A percentile compares a stretch with the other conserved stretches of the same genome.
These are phyloP conservation scores for Atopsyche davidsoni DNA, from an alignment of 1,140 invertebrate species.

Conservation along the genomic window DNA sequence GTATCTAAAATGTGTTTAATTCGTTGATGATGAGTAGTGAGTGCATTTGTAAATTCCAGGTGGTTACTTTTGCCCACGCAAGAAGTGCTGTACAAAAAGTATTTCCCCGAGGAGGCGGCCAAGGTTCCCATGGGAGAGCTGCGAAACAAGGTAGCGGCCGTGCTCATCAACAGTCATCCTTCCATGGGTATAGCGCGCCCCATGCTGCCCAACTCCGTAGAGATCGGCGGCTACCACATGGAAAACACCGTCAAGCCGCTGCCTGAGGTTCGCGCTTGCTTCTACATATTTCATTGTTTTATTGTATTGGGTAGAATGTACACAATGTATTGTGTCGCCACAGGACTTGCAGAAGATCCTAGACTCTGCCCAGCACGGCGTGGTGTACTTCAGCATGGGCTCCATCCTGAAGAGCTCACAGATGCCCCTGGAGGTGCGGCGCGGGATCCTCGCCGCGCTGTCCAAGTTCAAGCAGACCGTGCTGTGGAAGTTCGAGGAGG, in stretches of 20 bases:
- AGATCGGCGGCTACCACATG: conserved; percentile 26
- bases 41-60: too few species aligned
- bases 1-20: too few species aligned
- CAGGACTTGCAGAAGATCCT: conserved; percentile 49
- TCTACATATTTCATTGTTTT: too few species aligned
- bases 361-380: conserved; percentile 50
- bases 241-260: too few species aligned
- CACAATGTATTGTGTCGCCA: too few species aligned
- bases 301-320: too few species aligned
- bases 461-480: conserved; percentile 52
- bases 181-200: conserved; percentile 20
- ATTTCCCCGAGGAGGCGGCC: conserved; percentile 20
- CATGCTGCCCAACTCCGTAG: conserved; percentile 21
- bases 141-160: conserved; percentile 6
- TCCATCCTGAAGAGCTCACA: conserved; percentile 51
- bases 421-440: conserved; percentile 43
- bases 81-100: conserved; percentile 12
- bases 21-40: too few species aligned
- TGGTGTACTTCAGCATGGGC: conserved; percentile 60
- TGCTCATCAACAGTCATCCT: conserved; percentile 23
- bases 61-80: conserved; percentile 9
- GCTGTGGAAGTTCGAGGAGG: conserved; percentile 62
- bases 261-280: too few species aligned
- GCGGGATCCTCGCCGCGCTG: conserved; percentile 48
- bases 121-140: conserved; percentile 17